Base-by-base conservation (phyloP, 2,113 vertebrate genomes). In the Dendrocopos noguchii region DNA sequence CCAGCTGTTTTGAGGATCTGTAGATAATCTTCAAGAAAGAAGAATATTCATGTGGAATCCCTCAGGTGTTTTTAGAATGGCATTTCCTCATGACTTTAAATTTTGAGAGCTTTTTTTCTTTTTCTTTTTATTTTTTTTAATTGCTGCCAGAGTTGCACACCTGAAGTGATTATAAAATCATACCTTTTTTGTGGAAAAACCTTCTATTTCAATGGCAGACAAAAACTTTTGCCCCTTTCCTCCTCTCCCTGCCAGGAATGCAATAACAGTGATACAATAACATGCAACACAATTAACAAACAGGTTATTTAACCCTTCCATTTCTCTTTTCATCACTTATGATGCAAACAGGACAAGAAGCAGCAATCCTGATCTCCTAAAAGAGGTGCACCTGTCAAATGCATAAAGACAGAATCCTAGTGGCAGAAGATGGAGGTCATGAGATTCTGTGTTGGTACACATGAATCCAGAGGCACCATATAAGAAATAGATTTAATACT, bases 371-470 rank as follows among this genome's bases (percentile, higher is more conserved):
- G 7, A 68, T 27, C 22, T 31, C 56, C 16, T 27, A 14, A 33
- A 57, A 53, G 31, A 5, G 10, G 4, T 53, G 5, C 4, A 22
- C 6, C 3, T 19, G 22, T 11, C 5, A 84, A 67, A 29, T 9
- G 8, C 1, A 0, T 12, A 19, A 12, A 19, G 55, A 21, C 4
- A 25, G 34, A 57, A 5, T 70, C 39, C 52, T 46, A 46, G 8
- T 52, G 73, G 52, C 2, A 42, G 25, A 46, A 21, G 17, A 59
- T 0, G 5, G 4, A 66, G 7, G 2, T 16, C 8, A 10, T 33
- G 22, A 72, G 83, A 80, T 72, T 80, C 20, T 55, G 5, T 31
- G 10, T 36, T 70, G 24, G 9, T 67, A 67, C 24, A 22, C 1
- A 2, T 21, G 52, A 59, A n/a, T 57, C 4, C 7, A 47, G 36